Evolutionary conservation across 2,797 vertebrate genomes (phyloP).

Genomic region (Aplochiton taeniatus): DNA sequence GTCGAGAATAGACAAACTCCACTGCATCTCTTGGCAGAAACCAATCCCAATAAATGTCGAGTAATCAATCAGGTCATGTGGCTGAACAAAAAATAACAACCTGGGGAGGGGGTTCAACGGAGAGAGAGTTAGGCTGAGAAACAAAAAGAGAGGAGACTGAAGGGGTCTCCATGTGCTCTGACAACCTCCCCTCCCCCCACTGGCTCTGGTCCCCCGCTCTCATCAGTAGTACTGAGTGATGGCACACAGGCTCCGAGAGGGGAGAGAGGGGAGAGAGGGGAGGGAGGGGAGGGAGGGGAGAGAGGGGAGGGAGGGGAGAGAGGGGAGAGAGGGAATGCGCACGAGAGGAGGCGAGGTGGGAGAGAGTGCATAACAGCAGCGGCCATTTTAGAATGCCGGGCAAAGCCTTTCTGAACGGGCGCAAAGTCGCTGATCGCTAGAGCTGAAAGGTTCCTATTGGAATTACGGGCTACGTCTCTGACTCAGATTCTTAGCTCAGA

Average conservation of each 20-base stretch:
- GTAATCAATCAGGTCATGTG: slow-evolving; percentile 10
- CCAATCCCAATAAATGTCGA: slow-evolving; percentile 3
- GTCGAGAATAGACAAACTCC: neutral
- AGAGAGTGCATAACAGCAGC: neutral
- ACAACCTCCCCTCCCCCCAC: slow-evolving; percentile 53
- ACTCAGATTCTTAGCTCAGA: slow-evolving; percentile 8
- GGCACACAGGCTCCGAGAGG: slow-evolving; percentile 62
- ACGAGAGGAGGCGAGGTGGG: neutral
- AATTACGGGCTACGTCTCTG: slow-evolving; percentile 3
- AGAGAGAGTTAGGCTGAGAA: slow-evolving; percentile 32
- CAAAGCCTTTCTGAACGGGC: slow-evolving; percentile 35
- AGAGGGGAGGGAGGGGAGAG: slow-evolving; percentile 33
- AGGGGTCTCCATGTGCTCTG: neutral
- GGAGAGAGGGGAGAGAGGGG: slow-evolving; percentile 44
- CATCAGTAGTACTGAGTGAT: slow-evolving; percentile 72
- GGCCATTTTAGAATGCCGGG: neutral
- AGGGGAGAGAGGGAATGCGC: too few relatives aligned
- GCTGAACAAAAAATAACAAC: slow-evolving; percentile 24
- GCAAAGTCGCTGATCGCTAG: neutral
- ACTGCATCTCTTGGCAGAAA: slow-evolving; percentile 7
- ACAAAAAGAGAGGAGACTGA: slow-evolving; percentile 4
- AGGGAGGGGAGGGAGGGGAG: slow-evolving; percentile 52
- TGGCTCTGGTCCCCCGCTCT: slow-evolving; percentile 58
- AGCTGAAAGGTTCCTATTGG: neutral
- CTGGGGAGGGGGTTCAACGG: neutral